These are phyloP conservation scores for Cephalotes varians DNA, from an alignment of 2,888 invertebrate genomes.

Conservation along the genomic window DNA sequence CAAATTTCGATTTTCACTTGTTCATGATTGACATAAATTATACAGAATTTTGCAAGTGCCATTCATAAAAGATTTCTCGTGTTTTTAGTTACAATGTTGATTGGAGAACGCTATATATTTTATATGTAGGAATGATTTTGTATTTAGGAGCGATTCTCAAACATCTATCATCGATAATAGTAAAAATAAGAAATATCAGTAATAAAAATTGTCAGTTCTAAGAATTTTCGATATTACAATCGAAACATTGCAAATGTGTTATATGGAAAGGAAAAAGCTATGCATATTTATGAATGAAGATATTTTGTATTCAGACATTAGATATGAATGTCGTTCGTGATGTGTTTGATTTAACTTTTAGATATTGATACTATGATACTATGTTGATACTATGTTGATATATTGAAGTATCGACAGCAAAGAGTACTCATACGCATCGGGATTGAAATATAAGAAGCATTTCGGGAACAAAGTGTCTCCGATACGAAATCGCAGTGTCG, in stretches of 20 bases:
- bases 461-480: neutral
- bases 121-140: too few species aligned
- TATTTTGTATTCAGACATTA: too few species aligned
- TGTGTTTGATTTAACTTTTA: neutral
- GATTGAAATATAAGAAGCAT: neutral
- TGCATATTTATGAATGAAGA: neutral
- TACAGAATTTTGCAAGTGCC: neutral
- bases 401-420: neutral
- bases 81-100: neutral
- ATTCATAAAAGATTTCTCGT: neutral
- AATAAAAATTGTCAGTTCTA: neutral
- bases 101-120: neutral
- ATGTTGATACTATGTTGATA: neutral
- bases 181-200: neutral
- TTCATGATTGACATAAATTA: neutral
- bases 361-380: neutral
- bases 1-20: neutral
- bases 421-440: neutral
- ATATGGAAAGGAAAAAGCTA: neutral
- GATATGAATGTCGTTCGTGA: neutral
- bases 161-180: neutral
- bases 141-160: neutral
- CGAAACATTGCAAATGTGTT: neutral
- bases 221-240: neutral
- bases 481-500: neutral